phyloP scores from a whole-genome alignment of 2,888 invertebrate species.

The Rotaria sp. region DNA sequence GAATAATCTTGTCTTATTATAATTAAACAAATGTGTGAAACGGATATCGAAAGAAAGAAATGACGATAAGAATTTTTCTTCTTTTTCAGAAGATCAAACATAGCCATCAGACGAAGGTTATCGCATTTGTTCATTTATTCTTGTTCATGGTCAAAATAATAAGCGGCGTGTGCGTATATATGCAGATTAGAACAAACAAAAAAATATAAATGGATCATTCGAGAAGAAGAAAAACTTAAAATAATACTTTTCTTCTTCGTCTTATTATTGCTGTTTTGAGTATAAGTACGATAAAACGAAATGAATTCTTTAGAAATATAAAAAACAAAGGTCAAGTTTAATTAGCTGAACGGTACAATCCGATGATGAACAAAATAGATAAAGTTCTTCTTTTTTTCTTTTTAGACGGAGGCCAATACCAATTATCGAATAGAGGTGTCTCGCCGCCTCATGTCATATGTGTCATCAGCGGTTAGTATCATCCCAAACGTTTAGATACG shows the following conservation, averaged over 20 bases:
- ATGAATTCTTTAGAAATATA: neutral
- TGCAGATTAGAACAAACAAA: neutral
- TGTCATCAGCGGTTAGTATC: conserved; percentile 11
- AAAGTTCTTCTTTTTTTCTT: neutral
- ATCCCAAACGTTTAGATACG: neutral
- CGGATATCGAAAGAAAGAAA: neutral
- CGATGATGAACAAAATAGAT: neutral
- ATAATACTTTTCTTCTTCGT: neutral
- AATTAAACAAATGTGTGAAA: conserved; percentile 4
- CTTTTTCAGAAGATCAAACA: neutral
- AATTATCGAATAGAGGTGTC: neutral
- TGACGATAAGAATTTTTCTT: neutral
- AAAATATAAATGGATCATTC: neutral
- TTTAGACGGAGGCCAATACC: neutral
- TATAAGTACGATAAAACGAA: neutral
- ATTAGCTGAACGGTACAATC: neutral
- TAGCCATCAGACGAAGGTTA: neutral
- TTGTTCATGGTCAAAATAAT: neutral
- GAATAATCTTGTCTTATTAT: conserved; percentile 14
- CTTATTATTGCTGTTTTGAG: neutral
- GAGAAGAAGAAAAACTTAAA: neutral
- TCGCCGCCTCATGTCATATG: conserved; percentile 2
- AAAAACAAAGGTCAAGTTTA: neutral
- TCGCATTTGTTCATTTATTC: conserved; percentile 4
- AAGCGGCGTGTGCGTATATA: neutral